Conservation (phyloP, 2,888 invertebrate species). For the Caenorhabditis becei region DNA sequence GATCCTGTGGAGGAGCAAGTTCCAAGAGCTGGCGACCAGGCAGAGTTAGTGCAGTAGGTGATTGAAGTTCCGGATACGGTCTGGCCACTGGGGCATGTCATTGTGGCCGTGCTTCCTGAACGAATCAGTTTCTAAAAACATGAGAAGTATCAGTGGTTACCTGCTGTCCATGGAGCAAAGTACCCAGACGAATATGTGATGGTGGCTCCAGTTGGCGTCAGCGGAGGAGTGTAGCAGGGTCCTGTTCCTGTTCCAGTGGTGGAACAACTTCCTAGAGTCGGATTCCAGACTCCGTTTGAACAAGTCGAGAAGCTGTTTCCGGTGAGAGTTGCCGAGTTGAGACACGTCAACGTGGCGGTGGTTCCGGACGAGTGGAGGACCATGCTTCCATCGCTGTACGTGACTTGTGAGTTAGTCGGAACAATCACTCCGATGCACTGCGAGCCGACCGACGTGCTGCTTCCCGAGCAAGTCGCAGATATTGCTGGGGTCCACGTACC, state of each 20-base stretch:
- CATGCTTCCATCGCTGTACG: slow-evolving; percentile 47
- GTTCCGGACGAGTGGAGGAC: slow-evolving; percentile 40
- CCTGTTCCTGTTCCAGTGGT: slow-evolving; percentile 21
- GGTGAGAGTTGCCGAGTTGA: slow-evolving; percentile 27
- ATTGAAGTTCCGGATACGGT: slow-evolving; percentile 45
- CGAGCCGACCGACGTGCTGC: slow-evolving; percentile 24
- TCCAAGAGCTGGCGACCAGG: slow-evolving; percentile 63
- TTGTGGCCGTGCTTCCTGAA: slow-evolving; percentile 63
- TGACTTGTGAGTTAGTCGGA: slow-evolving; percentile 44
- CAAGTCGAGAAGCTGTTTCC: slow-evolving; percentile 52
- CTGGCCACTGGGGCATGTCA: slow-evolving; percentile 62
- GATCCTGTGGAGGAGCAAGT: slow-evolving; percentile 43
- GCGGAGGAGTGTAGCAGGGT: slow-evolving; percentile 57
- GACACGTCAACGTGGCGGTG: slow-evolving; percentile 47
- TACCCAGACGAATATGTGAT: slow-evolving; percentile 57
- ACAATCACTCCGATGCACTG: slow-evolving; percentile 50
- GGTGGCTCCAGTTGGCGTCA: slow-evolving; percentile 57
- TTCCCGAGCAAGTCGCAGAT: slow-evolving; percentile 40
- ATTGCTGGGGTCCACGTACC: slow-evolving; percentile 56
- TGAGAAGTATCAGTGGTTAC: too few species aligned
- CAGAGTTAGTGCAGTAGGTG: slow-evolving; percentile 51
- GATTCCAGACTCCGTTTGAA: slow-evolving; percentile 57
- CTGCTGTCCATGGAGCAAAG: slow-evolving; percentile 59
- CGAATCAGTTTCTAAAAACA: not conserved
- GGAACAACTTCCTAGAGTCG: slow-evolving; percentile 52